These are phyloP conservation scores for Mechanitis mazaeus DNA, from an alignment of 2,888 invertebrate species.

Conservation along the genomic window DNA sequence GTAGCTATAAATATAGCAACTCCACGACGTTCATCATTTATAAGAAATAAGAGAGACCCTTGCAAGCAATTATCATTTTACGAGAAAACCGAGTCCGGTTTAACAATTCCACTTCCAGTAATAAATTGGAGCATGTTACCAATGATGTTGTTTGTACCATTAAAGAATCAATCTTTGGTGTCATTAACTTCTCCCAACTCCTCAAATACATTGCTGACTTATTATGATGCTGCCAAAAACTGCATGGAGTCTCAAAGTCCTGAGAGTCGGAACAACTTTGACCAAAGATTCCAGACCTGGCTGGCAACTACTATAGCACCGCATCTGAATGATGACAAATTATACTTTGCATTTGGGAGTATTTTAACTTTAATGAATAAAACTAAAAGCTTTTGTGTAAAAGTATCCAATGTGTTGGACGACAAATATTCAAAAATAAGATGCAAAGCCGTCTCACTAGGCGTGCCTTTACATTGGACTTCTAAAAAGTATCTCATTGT, in stretches of 20 bases:
- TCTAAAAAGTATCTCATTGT: constrained; percentile 50
- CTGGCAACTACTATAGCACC: constrained; percentile 65
- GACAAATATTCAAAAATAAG: constrained; percentile 19
- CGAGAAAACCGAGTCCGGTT: constrained; percentile 43
- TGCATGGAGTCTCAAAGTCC: constrained; percentile 64
- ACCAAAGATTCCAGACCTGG: constrained; percentile 74
- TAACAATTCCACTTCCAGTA: constrained; percentile 74
- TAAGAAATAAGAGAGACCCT: constrained; percentile 37
- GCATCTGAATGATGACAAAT: constrained; percentile 76
- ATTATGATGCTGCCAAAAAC: constrained; percentile 71
- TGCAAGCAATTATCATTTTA: constrained; percentile 52
- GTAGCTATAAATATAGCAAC: constrained; percentile 44
- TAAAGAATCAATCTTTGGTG: constrained; percentile 56
- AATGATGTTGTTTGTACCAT: constrained; percentile 78
- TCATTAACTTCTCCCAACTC: constrained; percentile 42
- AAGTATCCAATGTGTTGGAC: constrained; percentile 23
- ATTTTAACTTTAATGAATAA: constrained; percentile 57
- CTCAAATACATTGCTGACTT: constrained; percentile 69
- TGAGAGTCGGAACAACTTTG: constrained; percentile 59
- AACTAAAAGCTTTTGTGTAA: constrained; percentile 30
- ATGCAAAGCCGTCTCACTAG: constrained; percentile 18
- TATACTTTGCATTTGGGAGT: constrained; percentile 76
- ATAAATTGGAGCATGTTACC: constrained; percentile 74
- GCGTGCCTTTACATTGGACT: constrained; percentile 34
- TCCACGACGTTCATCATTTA: constrained; percentile 26